These are phyloP conservation scores for Hirudinaria manillensis DNA, from an alignment of 2,888 invertebrate genomes.

Conservation along the genomic window DNA sequence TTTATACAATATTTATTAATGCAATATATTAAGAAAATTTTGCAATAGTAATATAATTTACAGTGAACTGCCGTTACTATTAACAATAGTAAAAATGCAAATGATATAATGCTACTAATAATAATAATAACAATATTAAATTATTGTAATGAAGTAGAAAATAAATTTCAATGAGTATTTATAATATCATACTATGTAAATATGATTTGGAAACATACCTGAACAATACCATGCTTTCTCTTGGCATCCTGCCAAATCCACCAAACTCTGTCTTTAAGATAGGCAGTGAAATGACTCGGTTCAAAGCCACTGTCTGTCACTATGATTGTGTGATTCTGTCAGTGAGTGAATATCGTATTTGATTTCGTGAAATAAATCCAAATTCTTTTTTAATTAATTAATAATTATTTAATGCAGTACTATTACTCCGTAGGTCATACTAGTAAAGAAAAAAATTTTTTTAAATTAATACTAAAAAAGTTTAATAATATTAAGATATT, in stretches of 20 bases:
- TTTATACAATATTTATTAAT: too few relatives aligned
- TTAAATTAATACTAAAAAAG: neutral
- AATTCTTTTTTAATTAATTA: neutral
- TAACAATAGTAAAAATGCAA: too few relatives aligned
- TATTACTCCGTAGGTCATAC: too few relatives aligned
- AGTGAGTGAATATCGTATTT: neutral
- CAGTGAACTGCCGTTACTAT: too few relatives aligned
- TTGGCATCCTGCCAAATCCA: slow-evolving; percentile 54
- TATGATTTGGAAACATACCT: slow-evolving; percentile 42
- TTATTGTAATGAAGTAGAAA: neutral
- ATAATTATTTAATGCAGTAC: neutral
- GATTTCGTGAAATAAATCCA: neutral
- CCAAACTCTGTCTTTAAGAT: slow-evolving; percentile 53
- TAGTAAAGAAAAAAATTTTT: neutral
- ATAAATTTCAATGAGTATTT: neutral
- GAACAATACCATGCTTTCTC: slow-evolving; percentile 52
- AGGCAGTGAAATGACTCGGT: slow-evolving; percentile 51
- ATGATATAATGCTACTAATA: neutral
- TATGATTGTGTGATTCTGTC: slow-evolving; percentile 53
- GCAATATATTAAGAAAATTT: slow-evolving; percentile 1
- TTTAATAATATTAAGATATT: too few relatives aligned
- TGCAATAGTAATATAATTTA: too few relatives aligned
- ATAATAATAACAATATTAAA: neutral
- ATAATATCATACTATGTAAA: slow-evolving; percentile 1
- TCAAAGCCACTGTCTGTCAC: slow-evolving; percentile 53